Percentiles rank a stretch among this genome's conserved stretches.
phyloP scores from a whole-genome alignment of 2,113 vertebrate genomes.

The Electrona antarctica region DNA sequence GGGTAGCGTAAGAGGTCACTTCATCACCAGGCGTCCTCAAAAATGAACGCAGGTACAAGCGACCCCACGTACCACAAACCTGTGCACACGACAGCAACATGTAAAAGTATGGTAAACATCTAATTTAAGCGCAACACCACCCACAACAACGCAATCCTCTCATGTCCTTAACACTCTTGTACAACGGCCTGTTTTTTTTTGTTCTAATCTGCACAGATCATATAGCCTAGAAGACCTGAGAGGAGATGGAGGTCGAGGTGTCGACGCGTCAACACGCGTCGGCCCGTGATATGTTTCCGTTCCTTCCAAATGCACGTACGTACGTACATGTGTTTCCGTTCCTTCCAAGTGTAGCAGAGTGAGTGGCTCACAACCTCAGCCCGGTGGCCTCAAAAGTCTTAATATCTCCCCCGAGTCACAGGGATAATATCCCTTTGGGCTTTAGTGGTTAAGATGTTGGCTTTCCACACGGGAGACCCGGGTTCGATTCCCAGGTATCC shows the following conservation, averaged over 20 bases:
- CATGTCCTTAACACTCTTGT: slow-evolving; percentile 18
- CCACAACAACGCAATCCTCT: slow-evolving; percentile 14
- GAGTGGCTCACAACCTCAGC: too few relatives aligned
- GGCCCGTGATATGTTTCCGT: slow-evolving; percentile 57
- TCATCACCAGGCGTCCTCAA: background rate
- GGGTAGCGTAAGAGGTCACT: background rate
- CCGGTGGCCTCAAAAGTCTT: too few relatives aligned
- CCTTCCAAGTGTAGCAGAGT: too few relatives aligned
- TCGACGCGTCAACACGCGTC: slow-evolving; percentile 50
- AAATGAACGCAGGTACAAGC: background rate
- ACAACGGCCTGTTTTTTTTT: slow-evolving; percentile 1
- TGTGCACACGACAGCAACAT: slow-evolving; percentile 41
- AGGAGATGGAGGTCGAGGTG: slow-evolving; percentile 66
- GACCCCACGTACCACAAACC: slow-evolving; percentile 15
- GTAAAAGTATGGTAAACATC: slow-evolving; percentile 35
- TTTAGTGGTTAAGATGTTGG: too few relatives aligned
- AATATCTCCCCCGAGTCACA: too few relatives aligned
- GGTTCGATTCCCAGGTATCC: too few relatives aligned
- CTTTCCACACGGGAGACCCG: too few relatives aligned
- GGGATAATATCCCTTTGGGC: too few relatives aligned
- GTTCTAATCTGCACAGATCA: slow-evolving; percentile 38
- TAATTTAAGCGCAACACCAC: slow-evolving; percentile 37
- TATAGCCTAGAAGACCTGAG: slow-evolving; percentile 70
- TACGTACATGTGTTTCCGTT: slow-evolving; percentile 1
- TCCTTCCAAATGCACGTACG: slow-evolving; percentile 48